Evolutionary conservation across 2,888 invertebrate species (phyloP).

Genomic region (Tenthredo scrophulariae): DNA sequence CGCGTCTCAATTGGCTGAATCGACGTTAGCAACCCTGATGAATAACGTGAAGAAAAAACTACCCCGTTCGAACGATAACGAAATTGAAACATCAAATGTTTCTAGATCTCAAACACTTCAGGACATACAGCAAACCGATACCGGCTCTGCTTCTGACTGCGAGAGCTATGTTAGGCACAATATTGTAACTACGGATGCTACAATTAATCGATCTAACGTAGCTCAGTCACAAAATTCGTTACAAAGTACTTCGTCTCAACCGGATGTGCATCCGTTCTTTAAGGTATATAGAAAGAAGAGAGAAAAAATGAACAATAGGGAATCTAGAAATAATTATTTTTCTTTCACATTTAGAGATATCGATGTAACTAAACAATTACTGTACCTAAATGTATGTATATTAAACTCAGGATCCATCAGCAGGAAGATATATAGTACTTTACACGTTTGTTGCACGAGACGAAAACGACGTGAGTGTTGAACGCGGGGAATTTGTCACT

Average conservation of each 20-base stretch:
- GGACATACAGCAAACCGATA: constrained; percentile 75
- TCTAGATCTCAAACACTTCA: constrained; percentile 69
- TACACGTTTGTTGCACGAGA: constrained; percentile 96
- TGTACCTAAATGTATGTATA: constrained; percentile 20
- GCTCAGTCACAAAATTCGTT: constrained; percentile 80
- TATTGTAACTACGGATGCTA: constrained; percentile 77
- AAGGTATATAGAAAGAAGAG: constrained; percentile 75
- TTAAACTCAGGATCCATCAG: constrained; percentile 85
- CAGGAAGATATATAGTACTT: constrained; percentile 92
- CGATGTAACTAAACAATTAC: background rate
- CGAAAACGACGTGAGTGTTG: constrained; percentile 96
- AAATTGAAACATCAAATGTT: constrained; percentile 70
- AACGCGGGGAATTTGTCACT: constrained; percentile 97
- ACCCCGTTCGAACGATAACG: constrained; percentile 81
- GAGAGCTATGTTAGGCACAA: constrained; percentile 82
- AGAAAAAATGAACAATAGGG: background rate
- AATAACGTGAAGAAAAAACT: constrained; percentile 90
- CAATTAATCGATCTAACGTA: constrained; percentile 75
- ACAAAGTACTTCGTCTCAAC: constrained; percentile 79
- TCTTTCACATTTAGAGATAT: background rate
- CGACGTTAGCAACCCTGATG: constrained; percentile 80
- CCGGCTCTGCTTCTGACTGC: constrained; percentile 82
- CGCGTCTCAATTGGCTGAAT: constrained; percentile 88
- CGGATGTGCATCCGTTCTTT: constrained; percentile 82
- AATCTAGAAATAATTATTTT: constrained; percentile 34